Conservation (phyloP, 2,113 vertebrate species). For the Strix uralensis region DNA sequence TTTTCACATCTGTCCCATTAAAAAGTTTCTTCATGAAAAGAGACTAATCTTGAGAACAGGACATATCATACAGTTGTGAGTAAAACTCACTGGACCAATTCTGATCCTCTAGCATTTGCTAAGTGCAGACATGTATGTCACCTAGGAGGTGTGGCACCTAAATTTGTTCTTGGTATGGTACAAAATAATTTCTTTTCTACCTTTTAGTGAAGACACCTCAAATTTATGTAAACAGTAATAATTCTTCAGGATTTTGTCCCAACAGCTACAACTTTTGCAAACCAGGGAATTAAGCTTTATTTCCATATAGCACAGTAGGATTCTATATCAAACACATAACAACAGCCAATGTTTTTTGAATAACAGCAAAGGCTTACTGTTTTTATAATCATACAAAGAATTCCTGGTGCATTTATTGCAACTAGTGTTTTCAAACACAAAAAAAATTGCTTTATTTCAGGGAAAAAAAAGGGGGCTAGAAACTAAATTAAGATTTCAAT, state of each 20-base stretch:
- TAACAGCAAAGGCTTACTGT: not conserved
- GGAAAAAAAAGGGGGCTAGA: not conserved
- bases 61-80: accelerated
- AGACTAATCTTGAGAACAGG: not conserved
- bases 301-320: not conserved
- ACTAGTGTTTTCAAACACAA: not conserved
- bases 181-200: not conserved
- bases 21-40: not conserved
- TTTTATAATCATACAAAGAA: not conserved
- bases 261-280: not conserved
- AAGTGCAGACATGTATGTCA: accelerated
- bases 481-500: not conserved
- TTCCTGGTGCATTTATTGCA: not conserved
- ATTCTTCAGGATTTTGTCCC: not conserved
- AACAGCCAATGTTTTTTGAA: not conserved
- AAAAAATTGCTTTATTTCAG: not conserved
- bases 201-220: not conserved
- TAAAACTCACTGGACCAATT: not conserved
- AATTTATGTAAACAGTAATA: not conserved
- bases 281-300: not conserved
- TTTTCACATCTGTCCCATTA: not conserved
- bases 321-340: not conserved
- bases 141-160: not conserved
- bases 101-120: not conserved
- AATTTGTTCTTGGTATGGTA: not conserved